Evolutionary conservation across 2,888 invertebrate genomes (phyloP), one percentile per base, ranked within the genome.

Genomic region (Bruchidius siliquastri): DNA sequence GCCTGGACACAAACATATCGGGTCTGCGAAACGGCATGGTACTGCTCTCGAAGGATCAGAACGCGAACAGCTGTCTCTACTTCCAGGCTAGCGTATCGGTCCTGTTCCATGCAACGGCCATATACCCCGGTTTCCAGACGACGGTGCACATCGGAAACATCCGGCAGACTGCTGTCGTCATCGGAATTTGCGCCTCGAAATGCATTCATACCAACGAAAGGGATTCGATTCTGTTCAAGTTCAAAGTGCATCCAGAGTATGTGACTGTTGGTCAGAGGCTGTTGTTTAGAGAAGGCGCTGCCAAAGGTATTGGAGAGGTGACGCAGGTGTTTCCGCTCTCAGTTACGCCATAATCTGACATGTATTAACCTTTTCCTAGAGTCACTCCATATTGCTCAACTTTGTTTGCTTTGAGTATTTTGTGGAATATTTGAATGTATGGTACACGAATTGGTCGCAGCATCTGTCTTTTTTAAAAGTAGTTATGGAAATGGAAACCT

Each of bases 111-210:
- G 91, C 94, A 0, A 95, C 93, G 0, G 92, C 93, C 20, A 95
- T 96, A 75, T 92, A 90, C 77, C 92, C 92, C 3, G 96, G 96
- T 30, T 96, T 95, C 85, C 95, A 96, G 86, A 95, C 96, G 21
- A 98, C 98, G 0, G 94, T 98, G 0, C 97, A 98, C 85, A 95
- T 98, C 72, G 98, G 97, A 0, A 98, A 96, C 81, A 95, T 99
- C 8, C 88, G 98, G 0, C 98, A 98, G 87, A 98, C 98, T 0
- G 98, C 96, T n/a, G 92, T 94, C 10, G 93, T 98, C 71, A 91
- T 94, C 81, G 95, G 92, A 21, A 92, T 92, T 76, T 88, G 91
- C 84, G 90, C 91, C 0, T 87, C 90, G 0, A 87, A 90, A 81
- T 90, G 91, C 72, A 88, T 93, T 75, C 90, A 94, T 67, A 96